Evolutionary conservation across 1,140 invertebrate genomes (phyloP), one percentile per base, ranked within the genome.

Genomic region (Panagrolaimus sp.): DNA sequence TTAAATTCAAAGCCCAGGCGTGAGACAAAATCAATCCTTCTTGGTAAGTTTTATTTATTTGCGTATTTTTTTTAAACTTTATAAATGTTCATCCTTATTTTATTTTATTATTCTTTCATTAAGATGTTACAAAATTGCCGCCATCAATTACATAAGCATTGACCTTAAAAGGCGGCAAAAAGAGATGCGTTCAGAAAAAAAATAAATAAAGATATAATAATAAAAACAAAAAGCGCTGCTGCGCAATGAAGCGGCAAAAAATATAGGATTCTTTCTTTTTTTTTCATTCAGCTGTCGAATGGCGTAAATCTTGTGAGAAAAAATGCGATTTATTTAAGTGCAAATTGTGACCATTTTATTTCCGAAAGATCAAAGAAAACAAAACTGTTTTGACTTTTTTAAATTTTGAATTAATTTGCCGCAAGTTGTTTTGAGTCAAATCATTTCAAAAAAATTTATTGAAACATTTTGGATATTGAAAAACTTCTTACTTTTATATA

Each of bases 101-200:
- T 58, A 12, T 21, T 14, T 17, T 17, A 26, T 58, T 58, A 9
- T 55, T 21, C 52, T 58, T 58, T 14, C 52, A 21, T 48, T 24
- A n/a, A 3, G 21, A 58, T 58, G 52, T 26, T 58, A 12, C 21
- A 58, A 48, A 58, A 58, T 21, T 21, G 52, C 52, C 28, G 21
- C 52, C 52, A 58, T 58, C 52, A 58, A 58, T 58, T 58, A 58
- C 52, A 58, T 58, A 58, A 58, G 52, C 52, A 28, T 58, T 58
- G 52, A 58, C 52, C 52, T 58, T 28, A 58, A 58, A 58, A 28
- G 28, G 52, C 28, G 52, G 21, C 21, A 21, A 28, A 21, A 52
- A 52, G 48, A 21, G 21, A 21, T 58, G 21, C 52, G 21, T 28
- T 21, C 52, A 58, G 32, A 38, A 38, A 38, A 4, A 38, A 38